These are phyloP conservation scores for Antedon mediterranea DNA, from an alignment of 53 echinoderm and acorn worm genomes.

Conservation along the genomic window DNA sequence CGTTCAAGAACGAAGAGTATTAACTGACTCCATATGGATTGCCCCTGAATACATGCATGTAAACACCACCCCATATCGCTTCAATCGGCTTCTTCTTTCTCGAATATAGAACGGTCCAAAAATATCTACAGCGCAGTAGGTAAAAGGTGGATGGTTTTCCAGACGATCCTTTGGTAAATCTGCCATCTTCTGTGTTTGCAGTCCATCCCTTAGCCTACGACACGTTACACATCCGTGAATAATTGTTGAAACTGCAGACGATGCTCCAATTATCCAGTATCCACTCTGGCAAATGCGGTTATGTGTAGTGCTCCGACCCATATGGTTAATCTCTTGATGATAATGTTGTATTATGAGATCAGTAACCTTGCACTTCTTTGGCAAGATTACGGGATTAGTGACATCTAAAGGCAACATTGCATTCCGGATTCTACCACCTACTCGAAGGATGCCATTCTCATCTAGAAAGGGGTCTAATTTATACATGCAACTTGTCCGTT, in stretches of 20 bases:
- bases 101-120: constrained; percentile 11
- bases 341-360: constrained; percentile 27
- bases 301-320: constrained; percentile 21
- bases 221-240: constrained; percentile 31
- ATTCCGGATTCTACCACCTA: constrained; percentile 16
- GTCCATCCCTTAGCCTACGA: neutral
- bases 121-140: constrained; percentile 9
- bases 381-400: constrained; percentile 34
- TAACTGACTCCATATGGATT: constrained; percentile 36
- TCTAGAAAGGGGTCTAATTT: constrained; percentile 36
- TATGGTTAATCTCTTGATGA: constrained; percentile 20
- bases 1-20: constrained; percentile 50
- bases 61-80: constrained; percentile 47
- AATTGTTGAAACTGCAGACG: constrained; percentile 17
- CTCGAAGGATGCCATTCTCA: constrained; percentile 17
- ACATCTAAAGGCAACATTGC: constrained; percentile 15
- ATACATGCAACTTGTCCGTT: constrained; percentile 1
- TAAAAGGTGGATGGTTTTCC: neutral
- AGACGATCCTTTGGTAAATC: constrained; percentile 8
- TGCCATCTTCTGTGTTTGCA: constrained; percentile 16
- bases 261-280: constrained; percentile 35
- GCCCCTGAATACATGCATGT: constrained; percentile 51
- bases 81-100: constrained; percentile 21
- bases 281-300: constrained; percentile 31
- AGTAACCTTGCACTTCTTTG: constrained; percentile 15